Evolutionary conservation across 92 coral and sea anemone species (phyloP), one percentile per base, ranked within the genome.

Genomic region (Plumapathes pennacea): DNA sequence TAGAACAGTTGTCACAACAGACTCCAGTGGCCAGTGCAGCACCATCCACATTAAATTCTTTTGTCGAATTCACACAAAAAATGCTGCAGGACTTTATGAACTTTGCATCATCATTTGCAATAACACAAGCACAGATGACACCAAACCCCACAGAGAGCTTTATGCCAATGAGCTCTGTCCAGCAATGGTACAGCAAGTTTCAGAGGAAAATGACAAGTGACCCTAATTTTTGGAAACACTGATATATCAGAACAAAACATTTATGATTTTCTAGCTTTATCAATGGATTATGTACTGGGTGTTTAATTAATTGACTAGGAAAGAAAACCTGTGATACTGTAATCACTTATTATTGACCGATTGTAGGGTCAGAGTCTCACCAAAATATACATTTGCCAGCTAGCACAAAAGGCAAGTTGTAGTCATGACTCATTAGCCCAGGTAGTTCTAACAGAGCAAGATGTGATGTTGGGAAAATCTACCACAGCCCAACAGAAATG

Each of bases 11-110:
- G 3, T 89, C 90, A 2, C 99, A 94, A 38, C 96, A 80, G 50
- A 90, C 91, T 19, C 96, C 99, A 17, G 90, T 77, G 0, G 38
- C 83, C 26, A 77, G 76, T 38, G 47, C 96, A 1, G 69, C 77
- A 0, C 96, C 99, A 6, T 88, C 99, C 8, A 88, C 46, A n/a
- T 70, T 89, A 49, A 84, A 94, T 83, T 50, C 94, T 43, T 80
- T 79, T 62, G 96, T 94, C 11, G 84, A 88, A 43, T 88, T 78
- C 82, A 94, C 97, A 4, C 96, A 81, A 56, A 94, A 89, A 59
- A 94, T 94, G 99, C 63, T 94, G 46, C 84, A 94, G 63, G 84
- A 82, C 78, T 94, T 94, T 72, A 83, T 88, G 46, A 94, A 94
- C 65, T 94, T 58, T 80, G 86, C 90, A 3, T 76, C 89, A 31